Percentiles rank a stretch among this genome's conserved stretches.
Conservation (phyloP, 2,888 invertebrate species). For the Andrena marginata region DNA sequence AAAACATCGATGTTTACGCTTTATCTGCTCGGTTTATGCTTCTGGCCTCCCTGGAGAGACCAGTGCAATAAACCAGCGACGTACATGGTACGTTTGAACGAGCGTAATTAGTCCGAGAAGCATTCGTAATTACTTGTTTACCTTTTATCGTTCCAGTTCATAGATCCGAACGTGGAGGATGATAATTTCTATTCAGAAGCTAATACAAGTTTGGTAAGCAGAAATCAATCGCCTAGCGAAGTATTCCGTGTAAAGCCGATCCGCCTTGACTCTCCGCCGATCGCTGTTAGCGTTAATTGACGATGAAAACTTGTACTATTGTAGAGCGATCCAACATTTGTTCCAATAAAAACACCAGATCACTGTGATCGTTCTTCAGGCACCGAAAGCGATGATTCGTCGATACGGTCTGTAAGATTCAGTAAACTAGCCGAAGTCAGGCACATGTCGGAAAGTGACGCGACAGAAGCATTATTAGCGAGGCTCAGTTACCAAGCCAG, state of each 20-base stretch:
- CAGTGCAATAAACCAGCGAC: constrained; percentile 91
- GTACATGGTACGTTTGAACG: constrained; percentile 88
- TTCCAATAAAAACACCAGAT: constrained; percentile 93
- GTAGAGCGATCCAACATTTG: constrained; percentile 96
- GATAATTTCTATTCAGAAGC: constrained; percentile 92
- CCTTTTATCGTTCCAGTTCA: constrained; percentile 86
- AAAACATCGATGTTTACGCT: constrained; percentile 97
- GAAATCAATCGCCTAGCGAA: background rate
- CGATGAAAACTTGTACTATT: constrained; percentile 73
- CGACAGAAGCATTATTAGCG: constrained; percentile 96
- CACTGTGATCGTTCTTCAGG: constrained; percentile 90
- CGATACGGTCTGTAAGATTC: constrained; percentile 94
- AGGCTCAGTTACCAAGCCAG: constrained; percentile 98
- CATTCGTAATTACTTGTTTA: constrained; percentile 31
- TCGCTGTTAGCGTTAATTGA: constrained; percentile 16
- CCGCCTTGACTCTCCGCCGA: background rate
- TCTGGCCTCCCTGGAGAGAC: constrained; percentile 96
- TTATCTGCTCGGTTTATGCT: constrained; percentile 95
- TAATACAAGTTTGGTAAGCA: constrained; percentile 88
- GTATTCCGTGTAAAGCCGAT: background rate
- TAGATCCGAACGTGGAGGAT: constrained; percentile 92
- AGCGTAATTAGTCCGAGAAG: constrained; percentile 27
- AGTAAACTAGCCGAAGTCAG: constrained; percentile 96
- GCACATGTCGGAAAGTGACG: constrained; percentile 95
- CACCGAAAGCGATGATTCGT: constrained; percentile 94